Percentiles rank a stretch among this genome's conserved stretches.
These are phyloP conservation scores for Priocnemis perturbator DNA, from an alignment of 2,888 invertebrate genomes.

Conservation along the genomic window DNA sequence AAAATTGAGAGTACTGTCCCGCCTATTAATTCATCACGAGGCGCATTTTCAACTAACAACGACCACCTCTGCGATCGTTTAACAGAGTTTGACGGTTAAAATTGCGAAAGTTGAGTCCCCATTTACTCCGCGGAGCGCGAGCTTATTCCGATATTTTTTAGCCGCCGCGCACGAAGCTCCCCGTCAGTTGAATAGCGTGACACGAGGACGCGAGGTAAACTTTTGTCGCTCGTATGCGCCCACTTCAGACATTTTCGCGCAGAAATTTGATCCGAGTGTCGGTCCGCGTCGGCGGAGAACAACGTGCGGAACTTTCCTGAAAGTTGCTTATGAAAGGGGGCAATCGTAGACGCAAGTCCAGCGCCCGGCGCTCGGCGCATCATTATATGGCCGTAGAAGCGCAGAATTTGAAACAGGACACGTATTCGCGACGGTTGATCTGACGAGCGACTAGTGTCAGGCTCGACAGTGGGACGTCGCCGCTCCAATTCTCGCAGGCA, in stretches of 20 bases:
- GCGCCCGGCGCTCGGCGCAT: no score
- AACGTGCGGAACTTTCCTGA: no score
- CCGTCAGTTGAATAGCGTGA: constrained; percentile 33
- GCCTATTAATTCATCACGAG: constrained; percentile 21
- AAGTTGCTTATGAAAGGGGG: no score
- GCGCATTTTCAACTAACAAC: constrained; percentile 11
- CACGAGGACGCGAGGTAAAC: constrained; percentile 21
- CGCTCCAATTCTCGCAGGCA: constrained; percentile 13
- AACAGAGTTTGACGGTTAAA: constrained; percentile 26
- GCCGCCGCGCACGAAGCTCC: constrained; percentile 22
- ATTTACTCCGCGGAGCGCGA: constrained; percentile 19
- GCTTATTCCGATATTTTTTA: constrained; percentile 29
- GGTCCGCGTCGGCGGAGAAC: no score
- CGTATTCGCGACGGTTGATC: no score
- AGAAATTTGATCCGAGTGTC: no score
- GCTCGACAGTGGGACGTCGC: neutral
- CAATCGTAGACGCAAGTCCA: no score
- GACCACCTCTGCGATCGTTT: constrained; percentile 24
- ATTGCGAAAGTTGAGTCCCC: constrained; percentile 37
- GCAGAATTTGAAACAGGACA: no score
- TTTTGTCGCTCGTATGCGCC: constrained; percentile 28
- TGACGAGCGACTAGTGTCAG: neutral
- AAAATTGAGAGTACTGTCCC: constrained; percentile 9
- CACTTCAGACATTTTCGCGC: constrained; percentile 25
- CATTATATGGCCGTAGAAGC: no score